Evolutionary conservation across 2,888 invertebrate species (phyloP), one percentile per base, ranked within the genome.

Genomic region (Didymodactylos carnosus): DNA sequence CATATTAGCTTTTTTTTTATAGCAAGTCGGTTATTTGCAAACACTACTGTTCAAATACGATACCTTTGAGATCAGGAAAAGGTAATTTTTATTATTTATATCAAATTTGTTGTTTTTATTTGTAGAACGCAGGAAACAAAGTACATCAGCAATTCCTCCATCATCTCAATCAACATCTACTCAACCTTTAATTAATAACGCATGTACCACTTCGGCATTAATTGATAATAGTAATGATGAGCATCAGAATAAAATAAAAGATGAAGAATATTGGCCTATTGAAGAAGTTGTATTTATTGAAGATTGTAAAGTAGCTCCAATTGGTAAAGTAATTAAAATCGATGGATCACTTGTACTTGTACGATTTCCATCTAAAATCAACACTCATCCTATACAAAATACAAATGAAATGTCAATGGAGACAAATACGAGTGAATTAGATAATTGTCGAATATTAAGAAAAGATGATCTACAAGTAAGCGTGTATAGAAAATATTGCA

Each of bases 231-330:
- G 35, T 19, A 35, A 29, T 10, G 35, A 62, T 62, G 62, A 62
- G 35, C 62, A 62, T n/a, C n/a, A n/a, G 19, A 62, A n/a, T 35
- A 62, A 62, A 62, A 62, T 62, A 1, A 62, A 62, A 79, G 91
- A 92, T 79, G 97, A 97, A 84, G 95, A 95, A 81, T 90, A 92
- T 79, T 98, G 98, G 98, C 88, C 90, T 43, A 85, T 97, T 25
- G 91, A 92, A 79, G 94, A 97, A 82, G 95, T 98, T 0, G 90
- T 97, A 41, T 98, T 98, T 84, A 90, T 98, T 0, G 95, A 98
- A 84, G 98, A 98, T 81, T 91, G 91, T 6, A 91, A 93, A 80
- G 90, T 93, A 13, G 72, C 76, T n/a, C 94, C 95, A 0, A 87
- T 92, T 73, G 91, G 88, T 78, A 83, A 83, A 80, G 86, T 87